These are phyloP conservation scores for Eupithecia centaureata DNA, from an alignment of 2,888 invertebrate genomes.

Conservation along the genomic window DNA sequence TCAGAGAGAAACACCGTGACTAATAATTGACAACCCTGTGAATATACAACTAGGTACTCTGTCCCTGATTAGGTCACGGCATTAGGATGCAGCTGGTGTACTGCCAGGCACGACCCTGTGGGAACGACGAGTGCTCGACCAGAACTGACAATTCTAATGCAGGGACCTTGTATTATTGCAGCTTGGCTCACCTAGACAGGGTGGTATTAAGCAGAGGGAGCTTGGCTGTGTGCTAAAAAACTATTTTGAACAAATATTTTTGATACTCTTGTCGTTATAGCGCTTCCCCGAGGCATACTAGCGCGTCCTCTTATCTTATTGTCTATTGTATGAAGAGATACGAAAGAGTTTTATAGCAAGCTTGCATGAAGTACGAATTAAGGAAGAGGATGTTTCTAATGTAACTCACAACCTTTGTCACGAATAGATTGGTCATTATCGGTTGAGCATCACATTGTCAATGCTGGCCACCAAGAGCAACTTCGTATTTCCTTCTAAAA, in stretches of 20 bases:
- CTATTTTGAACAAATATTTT: neutral
- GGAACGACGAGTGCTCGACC: conserved; percentile 43
- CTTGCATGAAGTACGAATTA: conserved; percentile 69
- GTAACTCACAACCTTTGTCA: conserved; percentile 43
- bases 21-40: neutral
- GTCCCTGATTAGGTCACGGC: neutral
- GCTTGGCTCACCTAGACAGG: conserved; percentile 25
- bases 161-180: conserved; percentile 36
- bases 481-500: too few relatives aligned
- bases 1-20: neutral
- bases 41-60: neutral
- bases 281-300: too few relatives aligned
- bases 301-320: too few relatives aligned
- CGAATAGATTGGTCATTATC: conserved; percentile 48
- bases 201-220: neutral
- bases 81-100: conserved; percentile 42
- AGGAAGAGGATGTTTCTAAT: conserved; percentile 60
- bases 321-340: too few relatives aligned
- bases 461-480: too few relatives aligned
- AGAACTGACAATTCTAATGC: conserved; percentile 51
- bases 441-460: conserved; percentile 44
- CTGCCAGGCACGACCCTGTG: conserved; percentile 54
- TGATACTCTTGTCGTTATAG: neutral
- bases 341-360: too few relatives aligned
- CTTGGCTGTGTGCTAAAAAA: neutral